phyloP scores from a whole-genome alignment of 2,113 vertebrate species.

The Elachura formosa region DNA sequence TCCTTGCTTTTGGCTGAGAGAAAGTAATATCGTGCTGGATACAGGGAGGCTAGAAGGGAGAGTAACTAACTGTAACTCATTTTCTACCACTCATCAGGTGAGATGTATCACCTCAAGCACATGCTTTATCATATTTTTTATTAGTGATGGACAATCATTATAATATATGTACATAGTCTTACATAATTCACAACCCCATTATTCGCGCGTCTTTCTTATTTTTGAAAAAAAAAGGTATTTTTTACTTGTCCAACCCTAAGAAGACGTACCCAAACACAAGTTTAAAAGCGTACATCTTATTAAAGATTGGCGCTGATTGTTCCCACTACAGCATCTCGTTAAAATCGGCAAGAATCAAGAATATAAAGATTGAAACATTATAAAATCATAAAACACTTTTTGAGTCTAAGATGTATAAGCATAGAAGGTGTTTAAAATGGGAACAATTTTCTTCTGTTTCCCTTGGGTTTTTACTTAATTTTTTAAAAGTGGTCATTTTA shows the following conservation, averaged over 20 bases:
- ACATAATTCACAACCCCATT: not conserved
- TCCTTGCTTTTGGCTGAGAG: not conserved
- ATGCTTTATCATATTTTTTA: not conserved
- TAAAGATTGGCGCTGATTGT: not conserved
- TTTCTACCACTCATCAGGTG: too few species aligned
- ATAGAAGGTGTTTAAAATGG: not conserved
- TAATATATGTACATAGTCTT: not conserved
- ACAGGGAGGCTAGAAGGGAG: not conserved
- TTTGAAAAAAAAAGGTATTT: not conserved
- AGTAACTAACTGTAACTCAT: not conserved
- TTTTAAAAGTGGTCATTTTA: not conserved
- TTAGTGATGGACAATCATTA: not conserved
- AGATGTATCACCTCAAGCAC: not conserved
- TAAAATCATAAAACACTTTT: not conserved
- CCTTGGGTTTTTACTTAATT: not conserved
- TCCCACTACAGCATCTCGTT: not conserved
- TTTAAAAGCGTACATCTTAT: not conserved
- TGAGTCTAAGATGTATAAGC: not conserved
- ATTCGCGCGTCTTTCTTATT: accelerated
- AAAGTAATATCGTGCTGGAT: not conserved
- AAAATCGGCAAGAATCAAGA: not conserved
- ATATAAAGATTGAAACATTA: not conserved
- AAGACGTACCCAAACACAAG: not conserved
- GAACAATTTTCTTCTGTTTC: not conserved
- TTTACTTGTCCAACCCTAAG: not conserved